Evolutionary conservation across 2,797 vertebrate genomes (phyloP), one percentile per base, ranked within the genome.

Genomic region (Malurus leucopterus): DNA sequence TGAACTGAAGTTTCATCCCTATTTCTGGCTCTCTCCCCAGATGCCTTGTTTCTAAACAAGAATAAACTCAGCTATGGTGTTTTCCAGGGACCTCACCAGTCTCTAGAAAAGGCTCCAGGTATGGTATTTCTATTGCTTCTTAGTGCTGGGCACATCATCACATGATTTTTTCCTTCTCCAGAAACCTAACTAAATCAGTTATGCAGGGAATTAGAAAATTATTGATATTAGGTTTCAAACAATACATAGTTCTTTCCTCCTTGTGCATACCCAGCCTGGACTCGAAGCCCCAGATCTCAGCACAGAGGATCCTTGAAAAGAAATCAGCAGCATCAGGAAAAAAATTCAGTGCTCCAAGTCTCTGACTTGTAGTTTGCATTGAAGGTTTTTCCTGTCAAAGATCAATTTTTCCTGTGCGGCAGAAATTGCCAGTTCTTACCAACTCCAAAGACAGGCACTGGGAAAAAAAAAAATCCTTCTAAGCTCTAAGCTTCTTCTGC

Each of bases 221-320:
- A 49, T n/a, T 46, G 63, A 40, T 15, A 71, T 0, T 38, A 43
- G 23, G 27, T 49, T 84, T 69, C 59, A 55, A 62, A 62, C 0
- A 0, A 29, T 34, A 87, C 19, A 2, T 7, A 11, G 12, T 22
- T 86, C 21, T 79, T 70, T 67, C n/a, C 18, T 51, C 43, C 29
- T n/a, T 20, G 14, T 19, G 30, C 6, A 34, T 15, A 40, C 11
- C 11, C 24, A 61, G 46, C 5, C 24, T 36, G 24, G 40, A 59
- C 11, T 43, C 0, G 0, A 80, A 84, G 41, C 4, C 30, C 8
- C 4, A 2, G 13, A 22, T 18, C 23, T 58, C 18, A 41, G 4
- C 6, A 3, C 1, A 20, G 22, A 77, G 32, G 47, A 65, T 15
- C 46, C 34, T 32, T 77, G 18, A 53, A 84, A n/a, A 62, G 23